Conservation (phyloP, 1,140 invertebrate genomes). For the Aphelenchoides fujianensis region DNA sequence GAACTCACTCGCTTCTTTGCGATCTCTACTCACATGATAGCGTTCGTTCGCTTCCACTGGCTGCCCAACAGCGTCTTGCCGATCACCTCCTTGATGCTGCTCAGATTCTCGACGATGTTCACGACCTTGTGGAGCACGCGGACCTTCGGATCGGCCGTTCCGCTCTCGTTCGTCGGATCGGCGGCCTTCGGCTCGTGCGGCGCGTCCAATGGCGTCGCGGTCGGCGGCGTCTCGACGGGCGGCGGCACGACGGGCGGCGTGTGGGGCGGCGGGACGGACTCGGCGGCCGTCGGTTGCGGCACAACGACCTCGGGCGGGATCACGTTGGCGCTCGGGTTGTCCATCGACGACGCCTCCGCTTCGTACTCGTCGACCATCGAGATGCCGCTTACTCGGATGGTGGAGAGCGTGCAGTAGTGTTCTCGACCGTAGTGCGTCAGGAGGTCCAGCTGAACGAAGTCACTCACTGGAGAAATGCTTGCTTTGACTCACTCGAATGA, state of each 20-base stretch:
- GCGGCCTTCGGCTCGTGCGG: background rate
- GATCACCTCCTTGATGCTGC: slow-evolving; percentile 22
- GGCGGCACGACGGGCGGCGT: background rate
- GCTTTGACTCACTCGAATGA: slow-evolving; percentile 68
- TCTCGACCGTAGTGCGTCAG: slow-evolving; percentile 88
- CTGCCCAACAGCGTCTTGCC: slow-evolving; percentile 21
- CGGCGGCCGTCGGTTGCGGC: background rate
- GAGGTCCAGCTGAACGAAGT: slow-evolving; percentile 72
- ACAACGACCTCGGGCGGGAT: background rate
- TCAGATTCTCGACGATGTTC: slow-evolving; percentile 7
- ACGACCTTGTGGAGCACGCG: slow-evolving; percentile 22
- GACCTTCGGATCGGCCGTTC: background rate
- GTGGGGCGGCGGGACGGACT: background rate
- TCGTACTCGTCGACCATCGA: slow-evolving; percentile 66
- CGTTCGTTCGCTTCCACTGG: background rate
- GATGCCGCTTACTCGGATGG: slow-evolving; percentile 84
- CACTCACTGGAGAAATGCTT: slow-evolving; percentile 22
- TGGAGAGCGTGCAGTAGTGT: slow-evolving; percentile 91
- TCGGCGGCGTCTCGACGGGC: background rate
- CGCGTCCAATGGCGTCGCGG: background rate
- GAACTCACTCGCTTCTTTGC: too few species aligned
- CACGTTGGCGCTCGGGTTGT: background rate
- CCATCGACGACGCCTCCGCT: slow-evolving; percentile 45
- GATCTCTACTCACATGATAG: background rate
- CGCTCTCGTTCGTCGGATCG: background rate